Base-by-base conservation (phyloP, 2,888 invertebrate species). In the Drosophila multiciliata region DNA sequence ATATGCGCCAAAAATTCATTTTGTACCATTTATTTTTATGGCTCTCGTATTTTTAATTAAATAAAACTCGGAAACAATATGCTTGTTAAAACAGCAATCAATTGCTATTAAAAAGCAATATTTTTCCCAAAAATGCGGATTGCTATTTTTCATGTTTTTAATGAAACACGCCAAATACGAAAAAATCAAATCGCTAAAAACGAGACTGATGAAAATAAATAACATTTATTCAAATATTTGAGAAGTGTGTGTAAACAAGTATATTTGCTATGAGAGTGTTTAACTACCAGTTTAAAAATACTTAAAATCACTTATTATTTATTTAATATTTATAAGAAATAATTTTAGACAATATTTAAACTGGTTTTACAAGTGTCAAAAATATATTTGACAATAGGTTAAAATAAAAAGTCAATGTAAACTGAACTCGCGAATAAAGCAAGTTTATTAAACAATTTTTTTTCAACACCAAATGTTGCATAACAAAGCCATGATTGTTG, bases 31-130 rank as follows among this genome's bases (percentile, higher is more conserved):
- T 40, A n/a, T 49, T 71, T 55, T 48, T 45, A 23, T 48, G 35
- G 52, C 20, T 38, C 23, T 35, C 61, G 15, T 12, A 32, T 62
- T 64, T 55, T 59, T 59, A 66, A 77, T 77, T 79, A 61, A 80
- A 77, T 78, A 58, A 71, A 75, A 50, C 35, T 55, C 48, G 33
- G 50, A 63, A 66, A 71, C 80, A 80, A 75, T 75, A 45, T 67
- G 52, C 38, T 62, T 35, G 64, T 75, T 67, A 75, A 75, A 75
- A 57, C 36, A 38, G 49, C 72, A 75, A 76, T 80, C 49, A 71
- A 76, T 66, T 65, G 64, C 35, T 62, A 57, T 55, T 23, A 11
- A 65, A 68, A 66, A 66, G 54, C 42, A 58, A 53, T 48, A 59
- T 53, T 48, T 53, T 36, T 59, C 49, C 38, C 29, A 62, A 72